These are phyloP conservation scores for Malurus alboscapulatus DNA, from an alignment of 2,113 vertebrate species.

Conservation along the genomic window DNA sequence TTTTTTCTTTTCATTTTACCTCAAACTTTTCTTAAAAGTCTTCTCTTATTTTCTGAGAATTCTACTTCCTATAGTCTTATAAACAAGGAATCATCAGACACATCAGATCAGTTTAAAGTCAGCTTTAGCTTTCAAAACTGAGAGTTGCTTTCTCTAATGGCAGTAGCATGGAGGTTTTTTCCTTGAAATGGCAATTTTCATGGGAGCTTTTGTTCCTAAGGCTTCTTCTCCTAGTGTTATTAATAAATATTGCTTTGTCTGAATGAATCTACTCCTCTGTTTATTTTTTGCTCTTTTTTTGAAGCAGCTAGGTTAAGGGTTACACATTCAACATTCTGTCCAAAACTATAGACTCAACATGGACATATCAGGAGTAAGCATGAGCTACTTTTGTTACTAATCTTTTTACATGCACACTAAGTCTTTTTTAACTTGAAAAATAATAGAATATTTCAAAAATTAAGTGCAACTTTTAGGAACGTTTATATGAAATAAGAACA, in stretches of 20 bases:
- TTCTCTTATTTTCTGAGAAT: background rate
- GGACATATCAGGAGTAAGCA: background rate
- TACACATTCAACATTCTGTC: background rate
- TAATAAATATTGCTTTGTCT: background rate
- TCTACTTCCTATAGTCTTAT: background rate
- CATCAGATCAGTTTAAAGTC: background rate
- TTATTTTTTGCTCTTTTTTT: background rate
- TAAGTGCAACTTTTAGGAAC: background rate
- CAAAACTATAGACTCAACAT: background rate
- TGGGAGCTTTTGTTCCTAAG: background rate
- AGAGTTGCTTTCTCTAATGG: background rate
- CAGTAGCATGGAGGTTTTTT: background rate
- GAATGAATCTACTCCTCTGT: background rate
- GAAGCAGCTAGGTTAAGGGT: background rate
- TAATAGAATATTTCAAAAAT: background rate
- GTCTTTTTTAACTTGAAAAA: background rate
- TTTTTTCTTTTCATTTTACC: background rate
- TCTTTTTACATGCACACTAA: background rate
- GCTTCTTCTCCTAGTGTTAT: background rate
- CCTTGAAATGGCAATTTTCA: background rate
- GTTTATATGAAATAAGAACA: background rate
- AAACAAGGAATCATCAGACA: background rate
- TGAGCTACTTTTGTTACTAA: rapidly evolving
- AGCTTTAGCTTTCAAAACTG: background rate
- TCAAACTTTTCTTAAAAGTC: background rate